Evolutionary conservation across 2,113 vertebrate genomes (phyloP).

Genomic region (Strigops habroptila): DNA sequence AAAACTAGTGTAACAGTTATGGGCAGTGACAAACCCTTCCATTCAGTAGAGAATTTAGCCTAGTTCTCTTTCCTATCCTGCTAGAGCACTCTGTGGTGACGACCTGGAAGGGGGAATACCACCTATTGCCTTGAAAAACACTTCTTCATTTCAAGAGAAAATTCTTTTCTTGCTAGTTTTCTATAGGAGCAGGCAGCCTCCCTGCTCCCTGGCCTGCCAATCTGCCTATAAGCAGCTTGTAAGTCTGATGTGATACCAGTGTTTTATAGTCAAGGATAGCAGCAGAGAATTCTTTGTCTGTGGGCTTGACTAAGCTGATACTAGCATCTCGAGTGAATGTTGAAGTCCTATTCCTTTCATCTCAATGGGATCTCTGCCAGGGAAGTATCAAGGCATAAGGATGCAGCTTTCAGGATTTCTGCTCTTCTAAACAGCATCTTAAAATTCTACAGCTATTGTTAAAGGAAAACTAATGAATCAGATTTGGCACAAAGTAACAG

Average conservation of each 20-base stretch:
- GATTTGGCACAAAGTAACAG: background rate
- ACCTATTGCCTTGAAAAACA: background rate
- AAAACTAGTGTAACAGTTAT: background rate
- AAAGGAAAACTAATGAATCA: background rate
- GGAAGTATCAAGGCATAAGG: background rate
- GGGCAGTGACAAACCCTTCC: background rate
- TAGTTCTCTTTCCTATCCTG: background rate
- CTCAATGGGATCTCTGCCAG: background rate
- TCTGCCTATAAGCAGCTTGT: background rate
- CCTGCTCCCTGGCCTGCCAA: background rate
- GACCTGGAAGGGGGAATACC: background rate
- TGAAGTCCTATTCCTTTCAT: background rate
- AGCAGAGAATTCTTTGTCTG: background rate
- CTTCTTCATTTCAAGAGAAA: background rate
- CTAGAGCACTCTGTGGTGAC: background rate
- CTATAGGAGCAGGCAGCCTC: background rate
- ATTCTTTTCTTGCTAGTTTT: background rate
- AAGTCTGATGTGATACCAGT: background rate
- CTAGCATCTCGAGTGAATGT: background rate
- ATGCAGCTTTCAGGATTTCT: background rate
- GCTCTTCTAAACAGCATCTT: background rate
- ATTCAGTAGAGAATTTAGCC: background rate
- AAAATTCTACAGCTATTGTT: constrained; percentile 17
- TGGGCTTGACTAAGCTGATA: background rate
- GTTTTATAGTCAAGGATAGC: background rate